A percentile compares a stretch with the other conserved stretches of the same genome.
Conservation (phyloP, 2,113 vertebrate species). For the Saccopteryx leptura region DNA sequence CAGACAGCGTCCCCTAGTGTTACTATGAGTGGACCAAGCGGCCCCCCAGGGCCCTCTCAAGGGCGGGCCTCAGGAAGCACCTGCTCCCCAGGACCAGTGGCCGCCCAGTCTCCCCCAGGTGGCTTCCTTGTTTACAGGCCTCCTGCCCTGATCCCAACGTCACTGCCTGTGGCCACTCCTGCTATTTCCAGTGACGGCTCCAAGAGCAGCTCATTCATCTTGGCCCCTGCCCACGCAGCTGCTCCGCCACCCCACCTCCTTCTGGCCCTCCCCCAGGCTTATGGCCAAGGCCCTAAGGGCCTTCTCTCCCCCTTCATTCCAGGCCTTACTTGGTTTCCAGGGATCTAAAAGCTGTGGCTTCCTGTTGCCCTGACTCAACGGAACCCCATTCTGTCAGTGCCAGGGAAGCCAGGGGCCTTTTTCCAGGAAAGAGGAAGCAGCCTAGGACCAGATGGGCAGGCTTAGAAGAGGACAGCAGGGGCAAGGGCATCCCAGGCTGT, state of each 20-base stretch:
- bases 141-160: conserved; percentile 76
- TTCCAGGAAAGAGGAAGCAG: conserved; percentile 83
- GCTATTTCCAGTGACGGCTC: conserved; percentile 82
- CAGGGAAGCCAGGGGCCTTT: conserved; percentile 78
- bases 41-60: conserved; percentile 69
- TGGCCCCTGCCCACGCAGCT: conserved; percentile 62
- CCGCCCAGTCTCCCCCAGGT: conserved; percentile 82
- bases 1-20: conserved; percentile 76
- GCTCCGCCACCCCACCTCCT: neutral
- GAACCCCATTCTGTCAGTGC: conserved; percentile 74
- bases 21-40: neutral
- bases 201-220: conserved; percentile 83
- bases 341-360: conserved; percentile 77
- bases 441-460: conserved; percentile 76
- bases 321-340: conserved; percentile 72
- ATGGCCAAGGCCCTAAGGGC: conserved; percentile 74
- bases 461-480: conserved; percentile 66
- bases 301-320: conserved; percentile 69
- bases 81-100: conserved; percentile 80
- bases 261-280: conserved; percentile 66
- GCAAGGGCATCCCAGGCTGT: conserved; percentile 58
- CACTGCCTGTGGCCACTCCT: conserved; percentile 81
- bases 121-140: conserved; percentile 86
- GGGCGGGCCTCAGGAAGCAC: conserved; percentile 86
- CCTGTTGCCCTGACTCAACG: conserved; percentile 81